These are phyloP conservation scores for Oscheius onirici DNA, from an alignment of 2,888 invertebrate species.

Conservation along the genomic window DNA sequence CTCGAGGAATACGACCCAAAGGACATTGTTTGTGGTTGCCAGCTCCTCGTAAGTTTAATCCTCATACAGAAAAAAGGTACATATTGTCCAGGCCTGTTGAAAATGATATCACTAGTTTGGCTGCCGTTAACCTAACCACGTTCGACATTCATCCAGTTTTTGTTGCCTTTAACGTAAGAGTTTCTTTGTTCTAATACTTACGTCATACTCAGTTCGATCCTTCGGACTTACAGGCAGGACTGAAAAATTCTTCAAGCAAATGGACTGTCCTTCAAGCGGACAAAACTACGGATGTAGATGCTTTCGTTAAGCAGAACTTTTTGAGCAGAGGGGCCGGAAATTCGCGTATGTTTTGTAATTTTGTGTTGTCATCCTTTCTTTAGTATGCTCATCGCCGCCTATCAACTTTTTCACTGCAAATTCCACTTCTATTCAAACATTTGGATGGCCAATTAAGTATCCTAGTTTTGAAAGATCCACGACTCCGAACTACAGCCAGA, in stretches of 20 bases:
- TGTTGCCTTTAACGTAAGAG: neutral
- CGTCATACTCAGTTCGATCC: neutral
- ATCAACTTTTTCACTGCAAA: neutral
- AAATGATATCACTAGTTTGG: too few species aligned
- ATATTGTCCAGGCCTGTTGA: too few species aligned
- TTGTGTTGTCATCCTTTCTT: neutral
- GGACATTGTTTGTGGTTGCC: neutral
- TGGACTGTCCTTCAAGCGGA: neutral
- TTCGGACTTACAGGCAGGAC: neutral
- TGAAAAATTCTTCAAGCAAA: neutral
- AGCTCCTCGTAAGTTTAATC: neutral
- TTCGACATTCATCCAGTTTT: conserved; percentile 4
- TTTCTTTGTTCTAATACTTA: neutral
- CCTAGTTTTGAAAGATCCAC: neutral
- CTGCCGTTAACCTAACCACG: neutral
- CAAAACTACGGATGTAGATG: neutral
- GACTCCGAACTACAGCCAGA: neutral
- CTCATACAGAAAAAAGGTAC: neutral
- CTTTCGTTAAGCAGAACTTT: neutral
- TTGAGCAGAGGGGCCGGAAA: neutral
- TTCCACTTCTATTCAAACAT: neutral
- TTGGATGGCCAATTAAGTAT: neutral
- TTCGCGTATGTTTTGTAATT: neutral
- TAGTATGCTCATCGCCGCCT: neutral
- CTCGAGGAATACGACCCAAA: neutral